These are phyloP conservation scores for Nysson spinosus DNA, from an alignment of 2,888 invertebrate genomes.

Conservation along the genomic window DNA sequence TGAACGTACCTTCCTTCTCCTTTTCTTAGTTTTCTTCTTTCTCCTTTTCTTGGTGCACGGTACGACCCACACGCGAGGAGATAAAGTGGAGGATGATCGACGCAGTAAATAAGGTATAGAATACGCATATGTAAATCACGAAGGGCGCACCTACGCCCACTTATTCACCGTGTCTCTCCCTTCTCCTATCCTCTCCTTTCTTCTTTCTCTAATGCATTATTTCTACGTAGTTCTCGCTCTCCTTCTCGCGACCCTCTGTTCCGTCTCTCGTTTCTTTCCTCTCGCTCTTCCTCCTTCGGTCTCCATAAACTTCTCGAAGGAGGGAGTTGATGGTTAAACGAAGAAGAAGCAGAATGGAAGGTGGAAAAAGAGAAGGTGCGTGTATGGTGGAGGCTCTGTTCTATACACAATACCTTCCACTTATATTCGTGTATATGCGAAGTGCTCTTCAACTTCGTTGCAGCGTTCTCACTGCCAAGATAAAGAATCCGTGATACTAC, in stretches of 20 bases:
- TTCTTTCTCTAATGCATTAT: neutral
- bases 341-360: conserved; percentile 14
- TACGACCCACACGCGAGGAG: conserved; percentile 63
- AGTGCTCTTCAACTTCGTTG: conserved; percentile 60
- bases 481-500: conserved; percentile 64
- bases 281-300: conserved; percentile 20
- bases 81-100: conserved; percentile 74
- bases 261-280: conserved; percentile 15
- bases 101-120: conserved; percentile 74
- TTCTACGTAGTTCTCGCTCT: neutral
- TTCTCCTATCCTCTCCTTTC: conserved; percentile 20
- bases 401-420: conserved; percentile 49
- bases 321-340: conserved; percentile 19
- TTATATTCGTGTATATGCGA: conserved; percentile 49
- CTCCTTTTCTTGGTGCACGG: conserved; percentile 21
- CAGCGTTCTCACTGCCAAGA: conserved; percentile 51
- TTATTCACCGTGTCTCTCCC: conserved; percentile 51
- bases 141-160: conserved; percentile 75
- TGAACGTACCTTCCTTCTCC: conserved; percentile 36
- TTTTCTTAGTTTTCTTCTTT: conserved; percentile 34
- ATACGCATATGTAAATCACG: conserved; percentile 76
- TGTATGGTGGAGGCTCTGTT: conserved; percentile 55
- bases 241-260: conserved; percentile 16
- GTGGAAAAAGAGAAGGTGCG: conserved; percentile 37
- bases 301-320: conserved; percentile 42